Base-by-base conservation (phyloP, 1,140 invertebrate species). In the Drosophila arawakana region DNA sequence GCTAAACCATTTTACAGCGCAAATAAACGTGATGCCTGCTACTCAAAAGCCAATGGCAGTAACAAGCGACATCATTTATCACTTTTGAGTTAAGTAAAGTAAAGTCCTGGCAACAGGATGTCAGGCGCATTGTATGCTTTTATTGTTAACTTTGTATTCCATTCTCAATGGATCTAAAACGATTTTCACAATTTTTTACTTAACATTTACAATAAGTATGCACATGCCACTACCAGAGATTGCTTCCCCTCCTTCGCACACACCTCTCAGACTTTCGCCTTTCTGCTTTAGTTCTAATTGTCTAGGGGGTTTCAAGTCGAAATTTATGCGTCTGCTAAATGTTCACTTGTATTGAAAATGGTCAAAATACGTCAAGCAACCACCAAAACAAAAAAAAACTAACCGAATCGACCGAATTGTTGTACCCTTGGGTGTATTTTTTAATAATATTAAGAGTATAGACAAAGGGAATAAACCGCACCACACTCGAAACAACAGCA, bases 361-460 rank as follows among this genome's bases (percentile, higher is more conserved):
- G 67, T 83, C 72, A 67, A 9, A 61, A 66, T 74, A 78, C 49
- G 49, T 80, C 57, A 59, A 76, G 37, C 78, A 50, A 74, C 77
- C 82, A 70, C 74, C 78, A 46, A 54, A 30, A 30, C 25, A 30
- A 30, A 30, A 30, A 30, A 6, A 62, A 82, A 79, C 79, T 77
- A 86, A 78, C 79, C 83, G 75, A 80, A 80, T 69, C 76, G 82
- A 83, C 83, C 84, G 70, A 89, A 88, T 89, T 81, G 83, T 79
- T 80, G 71, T 83, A 39, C 84, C 84, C 83, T 70, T 80, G 83
- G 83, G 83, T 88, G 80, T 83, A 88, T 88, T 88, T 88, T 86
- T 88, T 88, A 88, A 88, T 88, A 88, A 83, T 89, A 88, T 88
- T 88, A 88, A 88, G 84, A 88, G 83, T 83, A 88, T 83, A 75